Evolutionary conservation across 37 sponge, comb jelly and placozoan species (phyloP).

Genomic region (Halisarca cf. caerulea): DNA sequence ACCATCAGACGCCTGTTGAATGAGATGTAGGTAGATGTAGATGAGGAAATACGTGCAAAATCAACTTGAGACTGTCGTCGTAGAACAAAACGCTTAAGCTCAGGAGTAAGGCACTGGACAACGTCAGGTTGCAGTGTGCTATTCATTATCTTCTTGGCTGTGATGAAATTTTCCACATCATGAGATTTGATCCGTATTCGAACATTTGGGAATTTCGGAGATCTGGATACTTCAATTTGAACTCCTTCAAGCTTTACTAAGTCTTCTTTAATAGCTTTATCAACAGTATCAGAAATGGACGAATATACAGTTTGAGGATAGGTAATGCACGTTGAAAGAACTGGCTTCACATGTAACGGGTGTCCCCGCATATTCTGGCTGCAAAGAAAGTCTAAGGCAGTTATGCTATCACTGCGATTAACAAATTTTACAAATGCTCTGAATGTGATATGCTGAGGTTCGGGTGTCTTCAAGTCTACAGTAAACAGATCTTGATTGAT

Average conservation of each 20-base stretch:
- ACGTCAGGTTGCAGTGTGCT: constrained; percentile 27
- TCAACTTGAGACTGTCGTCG: neutral
- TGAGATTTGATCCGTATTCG: constrained; percentile 24
- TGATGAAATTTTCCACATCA: constrained; percentile 37
- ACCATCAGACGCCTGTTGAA: neutral
- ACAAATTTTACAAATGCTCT: constrained; percentile 34
- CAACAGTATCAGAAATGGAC: constrained; percentile 5
- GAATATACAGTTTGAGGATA: constrained; percentile 5
- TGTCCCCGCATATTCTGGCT: constrained; percentile 11
- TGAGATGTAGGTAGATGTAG: constrained; percentile 23
- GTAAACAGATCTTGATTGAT: constrained; percentile 5
- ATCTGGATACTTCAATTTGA: neutral
- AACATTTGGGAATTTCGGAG: neutral
- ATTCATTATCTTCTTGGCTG: constrained; percentile 25
- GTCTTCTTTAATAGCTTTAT: neutral
- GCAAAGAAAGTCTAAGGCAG: neutral
- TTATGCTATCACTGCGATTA: constrained; percentile 34
- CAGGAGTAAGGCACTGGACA: neutral
- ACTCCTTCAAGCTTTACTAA: no score
- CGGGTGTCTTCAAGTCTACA: constrained; percentile 1
- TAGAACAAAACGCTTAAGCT: constrained; percentile 26
- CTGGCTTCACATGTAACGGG: constrained; percentile 12
- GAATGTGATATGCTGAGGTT: neutral
- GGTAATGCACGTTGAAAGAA: constrained; percentile 6
- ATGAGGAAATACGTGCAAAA: neutral